phyloP scores from a whole-genome alignment of 2,888 invertebrate species.

The Macrosoma leucophasiata region DNA sequence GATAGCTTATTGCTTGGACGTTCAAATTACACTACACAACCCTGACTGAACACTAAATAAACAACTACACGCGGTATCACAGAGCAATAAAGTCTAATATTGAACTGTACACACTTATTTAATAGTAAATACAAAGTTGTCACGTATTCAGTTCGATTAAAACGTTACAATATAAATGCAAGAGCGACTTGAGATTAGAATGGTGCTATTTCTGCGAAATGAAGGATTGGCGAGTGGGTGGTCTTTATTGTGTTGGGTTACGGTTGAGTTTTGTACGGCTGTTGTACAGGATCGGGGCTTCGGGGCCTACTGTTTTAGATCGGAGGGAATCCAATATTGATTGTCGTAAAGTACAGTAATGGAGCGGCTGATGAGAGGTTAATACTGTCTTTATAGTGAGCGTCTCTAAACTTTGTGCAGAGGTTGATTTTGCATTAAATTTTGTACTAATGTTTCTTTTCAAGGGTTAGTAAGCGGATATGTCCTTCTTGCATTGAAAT shows the following conservation, averaged over 20 bases:
- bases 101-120: conserved; percentile 24
- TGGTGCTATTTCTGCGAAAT: conserved; percentile 31
- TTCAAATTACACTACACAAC: conserved; percentile 48
- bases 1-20: conserved; percentile 65
- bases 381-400: too few relatives aligned
- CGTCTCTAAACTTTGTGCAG: too few relatives aligned
- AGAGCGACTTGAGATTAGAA: conserved; percentile 37
- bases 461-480: too few relatives aligned
- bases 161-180: conserved; percentile 39
- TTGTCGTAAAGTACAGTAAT: conserved; percentile 18
- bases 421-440: too few relatives aligned
- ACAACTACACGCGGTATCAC: conserved; percentile 22
- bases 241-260: conserved; percentile 4
- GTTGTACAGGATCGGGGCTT: conserved; percentile 1
- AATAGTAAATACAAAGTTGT: conserved; percentile 26
- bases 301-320: conserved; percentile 17
- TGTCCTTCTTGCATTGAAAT: too few relatives aligned
- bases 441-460: too few relatives aligned
- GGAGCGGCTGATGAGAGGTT: conserved; percentile 15
- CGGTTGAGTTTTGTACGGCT: conserved; percentile 4
- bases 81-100: conserved; percentile 27
- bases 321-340: conserved; percentile 18
- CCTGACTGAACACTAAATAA: conserved; percentile 27
- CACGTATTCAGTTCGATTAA: conserved; percentile 38
- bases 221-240: conserved; percentile 10